These are phyloP conservation scores for Cyphomyrus discorhynchus DNA, from an alignment of 2,113 vertebrate genomes.

Conservation along the genomic window DNA sequence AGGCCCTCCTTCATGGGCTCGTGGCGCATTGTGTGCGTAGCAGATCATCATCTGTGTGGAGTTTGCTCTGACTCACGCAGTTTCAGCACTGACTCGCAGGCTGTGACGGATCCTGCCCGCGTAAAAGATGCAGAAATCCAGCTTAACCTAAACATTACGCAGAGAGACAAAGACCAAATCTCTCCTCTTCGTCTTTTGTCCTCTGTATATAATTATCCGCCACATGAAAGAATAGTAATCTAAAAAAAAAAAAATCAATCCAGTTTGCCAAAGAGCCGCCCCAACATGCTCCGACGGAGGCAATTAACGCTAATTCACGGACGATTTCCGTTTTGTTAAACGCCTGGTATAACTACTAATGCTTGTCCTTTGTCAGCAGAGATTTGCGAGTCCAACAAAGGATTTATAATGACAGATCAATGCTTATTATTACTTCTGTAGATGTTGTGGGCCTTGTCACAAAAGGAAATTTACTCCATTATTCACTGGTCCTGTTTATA, in stretches of 20 bases:
- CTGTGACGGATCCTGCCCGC: not conserved
- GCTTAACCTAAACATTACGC: too few relatives aligned
- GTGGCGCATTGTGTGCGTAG: not conserved
- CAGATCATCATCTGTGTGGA: not conserved
- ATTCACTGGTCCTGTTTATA: not conserved
- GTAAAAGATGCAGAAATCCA: not conserved
- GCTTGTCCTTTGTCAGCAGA: not conserved
- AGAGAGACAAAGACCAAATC: conserved; percentile 23
- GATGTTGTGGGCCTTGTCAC: not conserved
- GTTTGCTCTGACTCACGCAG: not conserved
- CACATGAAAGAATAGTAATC: not conserved
- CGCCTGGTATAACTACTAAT: not conserved
- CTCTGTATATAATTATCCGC: not conserved
- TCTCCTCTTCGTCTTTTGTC: not conserved
- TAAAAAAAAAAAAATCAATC: not conserved
- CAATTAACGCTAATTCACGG: not conserved
- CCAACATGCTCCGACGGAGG: not conserved
- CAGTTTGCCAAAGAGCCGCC: not conserved
- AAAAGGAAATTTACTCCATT: not conserved
- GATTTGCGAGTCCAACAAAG: not conserved
- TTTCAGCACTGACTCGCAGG: not conserved
- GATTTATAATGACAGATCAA: not conserved
- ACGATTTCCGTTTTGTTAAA: not conserved
- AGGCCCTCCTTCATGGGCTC: not conserved
- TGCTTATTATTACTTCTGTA: not conserved